Evolutionary conservation across 2,113 vertebrate species (phyloP).

Genomic region (Lichenostomus cassidix): DNA sequence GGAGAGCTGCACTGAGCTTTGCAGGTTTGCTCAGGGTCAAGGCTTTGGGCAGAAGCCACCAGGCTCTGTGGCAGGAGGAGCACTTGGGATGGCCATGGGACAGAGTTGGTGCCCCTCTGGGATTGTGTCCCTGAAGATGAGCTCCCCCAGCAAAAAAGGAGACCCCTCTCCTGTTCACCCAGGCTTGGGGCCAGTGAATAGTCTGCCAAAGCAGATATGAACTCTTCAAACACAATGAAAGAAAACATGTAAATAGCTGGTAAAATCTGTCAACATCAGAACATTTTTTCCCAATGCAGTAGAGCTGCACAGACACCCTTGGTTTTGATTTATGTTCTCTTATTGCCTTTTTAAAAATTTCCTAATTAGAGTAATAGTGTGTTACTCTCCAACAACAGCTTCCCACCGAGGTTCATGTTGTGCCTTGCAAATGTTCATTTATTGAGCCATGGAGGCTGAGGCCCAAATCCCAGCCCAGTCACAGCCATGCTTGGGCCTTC

Average conservation of each 20-base stretch:
- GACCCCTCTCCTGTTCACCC: not conserved
- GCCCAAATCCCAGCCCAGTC: not conserved
- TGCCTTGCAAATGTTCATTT: not conserved
- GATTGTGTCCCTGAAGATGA: not conserved
- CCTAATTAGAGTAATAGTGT: not conserved
- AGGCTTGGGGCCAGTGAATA: not conserved
- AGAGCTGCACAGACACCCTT: not conserved
- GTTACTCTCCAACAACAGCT: not conserved
- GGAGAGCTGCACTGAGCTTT: not conserved
- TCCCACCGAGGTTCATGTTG: rapidly evolving
- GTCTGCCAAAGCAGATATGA: not conserved
- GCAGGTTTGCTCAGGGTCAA: not conserved
- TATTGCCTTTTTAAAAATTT: not conserved
- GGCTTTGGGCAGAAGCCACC: not conserved
- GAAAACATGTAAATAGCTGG: not conserved
- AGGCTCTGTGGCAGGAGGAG: not conserved
- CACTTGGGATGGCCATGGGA: not conserved
- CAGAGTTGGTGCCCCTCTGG: not conserved
- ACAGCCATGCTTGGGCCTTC: not conserved
- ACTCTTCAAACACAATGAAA: not conserved
- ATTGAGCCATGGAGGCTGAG: not conserved
- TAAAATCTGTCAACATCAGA: not conserved
- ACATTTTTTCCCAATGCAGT: not conserved
- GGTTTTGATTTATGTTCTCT: not conserved
- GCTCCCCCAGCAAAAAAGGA: not conserved